A percentile compares a stretch with the other conserved stretches of the same genome.
phyloP scores from a whole-genome alignment of 2,888 invertebrate genomes.

The Yponomeuta malinellus region DNA sequence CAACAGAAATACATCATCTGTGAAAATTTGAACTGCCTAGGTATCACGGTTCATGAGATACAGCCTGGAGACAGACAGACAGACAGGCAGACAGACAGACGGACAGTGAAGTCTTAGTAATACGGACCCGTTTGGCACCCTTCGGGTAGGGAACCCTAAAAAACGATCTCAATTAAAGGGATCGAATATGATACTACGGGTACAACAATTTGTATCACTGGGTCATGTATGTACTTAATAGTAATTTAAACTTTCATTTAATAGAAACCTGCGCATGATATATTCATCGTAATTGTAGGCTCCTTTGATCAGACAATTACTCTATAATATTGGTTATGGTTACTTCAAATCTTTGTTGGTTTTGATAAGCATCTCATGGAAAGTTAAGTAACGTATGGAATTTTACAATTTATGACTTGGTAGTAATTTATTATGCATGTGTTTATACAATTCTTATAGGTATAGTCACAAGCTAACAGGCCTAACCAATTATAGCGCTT shows the following conservation, averaged over 20 bases:
- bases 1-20: no score
- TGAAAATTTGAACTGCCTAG: no score
- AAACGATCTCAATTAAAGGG: background rate
- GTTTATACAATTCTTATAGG: background rate
- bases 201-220: conserved; percentile 43
- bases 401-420: background rate
- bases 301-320: conserved; percentile 19
- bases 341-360: background rate
- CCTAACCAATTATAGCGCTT: no score
- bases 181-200: conserved; percentile 18
- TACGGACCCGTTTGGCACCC: no score
- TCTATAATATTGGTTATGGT: background rate
- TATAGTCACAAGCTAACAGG: no score
- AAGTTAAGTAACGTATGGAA: background rate
- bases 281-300: conserved; percentile 48
- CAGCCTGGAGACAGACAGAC: no score
- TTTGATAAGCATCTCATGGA: background rate
- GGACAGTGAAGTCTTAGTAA: no score
- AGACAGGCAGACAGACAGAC: no score
- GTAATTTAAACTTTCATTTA: background rate
- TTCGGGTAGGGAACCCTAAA: no score
- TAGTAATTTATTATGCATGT: background rate
- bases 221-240: conserved; percentile 20
- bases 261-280: conserved; percentile 34
- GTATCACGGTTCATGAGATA: no score